Evolutionary conservation across 2,888 invertebrate species (phyloP).

Genomic region (Cylloceria caligata): DNA sequence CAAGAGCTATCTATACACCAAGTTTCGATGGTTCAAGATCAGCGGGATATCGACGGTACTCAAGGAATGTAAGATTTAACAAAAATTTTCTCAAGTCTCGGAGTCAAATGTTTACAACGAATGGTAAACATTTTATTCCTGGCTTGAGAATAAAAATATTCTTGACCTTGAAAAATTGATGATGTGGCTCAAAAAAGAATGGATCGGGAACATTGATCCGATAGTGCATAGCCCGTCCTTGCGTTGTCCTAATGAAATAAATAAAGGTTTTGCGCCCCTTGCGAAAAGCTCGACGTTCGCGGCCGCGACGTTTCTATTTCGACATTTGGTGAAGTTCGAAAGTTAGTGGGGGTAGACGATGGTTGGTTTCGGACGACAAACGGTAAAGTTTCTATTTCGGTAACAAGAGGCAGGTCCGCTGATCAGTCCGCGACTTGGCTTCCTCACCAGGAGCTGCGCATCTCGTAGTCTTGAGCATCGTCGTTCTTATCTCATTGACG

Average conservation of each 20-base stretch:
- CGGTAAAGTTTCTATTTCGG: constrained; percentile 80
- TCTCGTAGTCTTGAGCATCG: not conserved
- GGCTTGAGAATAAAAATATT: no score
- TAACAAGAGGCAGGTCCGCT: constrained; percentile 76
- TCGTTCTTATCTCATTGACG: constrained; percentile 39
- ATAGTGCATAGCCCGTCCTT: not conserved
- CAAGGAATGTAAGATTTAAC: not conserved
- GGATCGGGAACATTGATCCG: not conserved
- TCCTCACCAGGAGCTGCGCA: constrained; percentile 75
- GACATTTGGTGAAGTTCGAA: constrained; percentile 31
- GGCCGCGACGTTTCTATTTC: constrained; percentile 60
- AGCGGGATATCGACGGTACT: not conserved
- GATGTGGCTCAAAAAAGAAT: no score
- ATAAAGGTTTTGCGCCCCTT: constrained; percentile 10
- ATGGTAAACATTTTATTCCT: no score
- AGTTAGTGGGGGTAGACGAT: constrained; percentile 61
- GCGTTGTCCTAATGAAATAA: constrained; percentile 3
- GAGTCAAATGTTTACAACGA: no score
- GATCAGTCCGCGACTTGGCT: constrained; percentile 81
- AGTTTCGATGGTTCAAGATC: constrained; percentile 5
- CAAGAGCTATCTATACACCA: not conserved
- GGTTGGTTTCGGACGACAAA: constrained; percentile 66
- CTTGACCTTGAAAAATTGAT: no score
- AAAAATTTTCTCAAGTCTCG: not conserved
- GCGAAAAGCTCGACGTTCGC: constrained; percentile 33